Base-by-base conservation (phyloP, 2,797 vertebrate genomes). In the Sebastes hubbsi region DNA sequence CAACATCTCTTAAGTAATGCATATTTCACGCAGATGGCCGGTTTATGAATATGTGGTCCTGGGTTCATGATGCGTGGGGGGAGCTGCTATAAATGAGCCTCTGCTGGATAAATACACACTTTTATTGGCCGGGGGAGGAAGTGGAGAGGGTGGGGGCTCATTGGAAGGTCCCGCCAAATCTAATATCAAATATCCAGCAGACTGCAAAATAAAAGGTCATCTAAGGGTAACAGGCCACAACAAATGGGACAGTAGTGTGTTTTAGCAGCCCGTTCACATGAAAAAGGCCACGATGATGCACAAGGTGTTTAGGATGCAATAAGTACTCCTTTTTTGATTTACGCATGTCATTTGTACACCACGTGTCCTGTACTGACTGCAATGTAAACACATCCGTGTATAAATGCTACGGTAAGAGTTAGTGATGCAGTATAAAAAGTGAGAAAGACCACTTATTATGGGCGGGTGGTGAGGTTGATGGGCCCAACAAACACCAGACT, bases 11-110 rank as follows among this genome's bases (percentile, higher is more conserved):
- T 80, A 77, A 87, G 83, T 80, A 64, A 84, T 91, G 90, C 90
- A 92, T 90, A 88, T 89, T 94, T 93, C 83, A 91, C 82, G 71
- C 86, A 94, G 90, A 95, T 94, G 91, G 87, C 80, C 81, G 66
- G 76, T 90, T 90, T 90, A 89, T 93, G 87, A 93, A 88, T 88
- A 92, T 77, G 83, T 81, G 88, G 82, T 78, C 82, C 82, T 12
- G 73, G 81, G 88, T 93, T 93, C 85, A 90, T 86, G 89, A 73
- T 87, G 92, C 75, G 60, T 62, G 78, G 76, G 76, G 62, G 60
- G 75, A 46, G 85, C 72, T 32, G 85, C 79, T 49, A 67, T 87
- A 87, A 90, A 91, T 82, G 85, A 86, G 72, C 59, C 76, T 72
- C 70, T 65, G 81, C 72, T 72, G 85, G 84, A 90, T 83, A 86